Evolutionary conservation across 2,113 vertebrate species (phyloP), one percentile per base, ranked within the genome.

Genomic region (Cnemophilus loriae): DNA sequence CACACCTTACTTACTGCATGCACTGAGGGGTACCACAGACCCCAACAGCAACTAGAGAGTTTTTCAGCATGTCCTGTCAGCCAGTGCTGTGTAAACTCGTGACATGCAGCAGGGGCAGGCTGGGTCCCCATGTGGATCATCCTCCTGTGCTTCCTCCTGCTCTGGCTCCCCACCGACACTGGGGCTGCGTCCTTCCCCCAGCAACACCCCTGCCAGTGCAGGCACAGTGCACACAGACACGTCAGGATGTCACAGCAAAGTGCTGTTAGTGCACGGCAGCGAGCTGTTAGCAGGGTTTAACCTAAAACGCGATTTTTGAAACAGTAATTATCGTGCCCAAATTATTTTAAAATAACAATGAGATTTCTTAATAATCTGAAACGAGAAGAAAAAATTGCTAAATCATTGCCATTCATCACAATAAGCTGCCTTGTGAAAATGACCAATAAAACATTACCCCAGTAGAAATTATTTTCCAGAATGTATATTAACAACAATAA

Each of bases 121-220:
- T 44, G 28, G 50, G 44, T 47, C 68, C 30, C 59, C 19, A 1
- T 8, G 23, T 46, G 50, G 73, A 15, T 64, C 47, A 39, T 41
- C 52, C 15, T 64, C n/a, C 73, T 44, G 37, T 16, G 1, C 20
- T 59, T 33, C 44, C 65, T 76, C 30, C 49, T 85, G 61, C 69
- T 39, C 39, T 80, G 52, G 19, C 7, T 22, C 47, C 60, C 44
- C 37, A 21, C 10, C 0, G 0, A 5, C 20, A 3, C 0, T 12
- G 21, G 37, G 18, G 47, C 21, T 55, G 21, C 44, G 70, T 35
- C 27, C 26, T 18, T 61, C 61, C 23, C 63, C 70, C 63, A 35
- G 11, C 33, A 61, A 5, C 49, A 56, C 17, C 75, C 67, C 49
- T 5, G 11, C 5, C 19, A 41, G 28, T 12, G 46, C 23, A 18